Conservation (phyloP, 2,888 invertebrate genomes). For the Ypsolopha scabrella region DNA sequence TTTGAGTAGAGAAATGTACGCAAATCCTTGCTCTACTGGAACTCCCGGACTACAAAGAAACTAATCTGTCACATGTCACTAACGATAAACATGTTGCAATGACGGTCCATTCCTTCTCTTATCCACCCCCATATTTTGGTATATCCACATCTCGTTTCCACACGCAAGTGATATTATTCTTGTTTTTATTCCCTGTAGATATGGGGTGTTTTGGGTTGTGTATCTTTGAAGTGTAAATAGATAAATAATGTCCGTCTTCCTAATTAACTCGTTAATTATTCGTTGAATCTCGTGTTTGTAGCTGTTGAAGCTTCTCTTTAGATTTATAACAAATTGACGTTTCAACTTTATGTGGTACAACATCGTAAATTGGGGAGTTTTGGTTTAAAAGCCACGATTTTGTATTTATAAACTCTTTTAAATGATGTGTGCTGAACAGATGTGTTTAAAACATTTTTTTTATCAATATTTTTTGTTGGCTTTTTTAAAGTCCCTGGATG, state of each 20-base stretch:
- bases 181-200: not conserved
- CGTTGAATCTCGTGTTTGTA: slow-evolving; percentile 19
- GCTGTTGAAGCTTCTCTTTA: slow-evolving; percentile 11
- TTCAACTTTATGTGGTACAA: too few relatives aligned
- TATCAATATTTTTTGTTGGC: too few relatives aligned
- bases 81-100: slow-evolving; percentile 19
- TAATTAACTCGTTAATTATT: slow-evolving; percentile 38
- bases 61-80: slow-evolving; percentile 25
- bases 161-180: not conserved
- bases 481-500: too few relatives aligned
- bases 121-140: not conserved
- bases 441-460: too few relatives aligned
- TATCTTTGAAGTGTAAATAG: slow-evolving; percentile 15
- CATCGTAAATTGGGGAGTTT: too few relatives aligned
- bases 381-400: too few relatives aligned
- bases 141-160: not conserved
- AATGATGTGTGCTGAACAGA: too few relatives aligned
- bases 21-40: too few relatives aligned
- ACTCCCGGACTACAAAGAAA: slow-evolving; percentile 17
- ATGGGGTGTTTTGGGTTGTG: not conserved
- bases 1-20: too few relatives aligned
- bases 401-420: too few relatives aligned
- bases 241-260: slow-evolving; percentile 28
- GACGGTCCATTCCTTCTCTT: not conserved
- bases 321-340: too few relatives aligned